phyloP scores from a whole-genome alignment of 1,140 invertebrate species.

The Dendrolimus punctatus region DNA sequence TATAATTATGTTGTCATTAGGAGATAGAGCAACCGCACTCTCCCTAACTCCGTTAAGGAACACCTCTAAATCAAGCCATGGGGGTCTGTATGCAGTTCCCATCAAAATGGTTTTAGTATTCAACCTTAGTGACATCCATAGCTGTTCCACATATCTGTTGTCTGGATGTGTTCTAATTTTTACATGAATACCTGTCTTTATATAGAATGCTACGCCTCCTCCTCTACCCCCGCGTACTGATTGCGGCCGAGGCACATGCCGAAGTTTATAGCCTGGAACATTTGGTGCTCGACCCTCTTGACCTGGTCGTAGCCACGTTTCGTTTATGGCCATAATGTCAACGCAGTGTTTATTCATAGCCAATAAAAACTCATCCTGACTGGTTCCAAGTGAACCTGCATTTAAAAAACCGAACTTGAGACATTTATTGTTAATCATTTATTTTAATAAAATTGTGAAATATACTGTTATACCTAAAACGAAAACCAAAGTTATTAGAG shows the following conservation, averaged over 20 bases:
- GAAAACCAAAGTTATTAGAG: too few species aligned
- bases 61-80: too few species aligned
- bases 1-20: too few species aligned
- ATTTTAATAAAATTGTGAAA: too few species aligned
- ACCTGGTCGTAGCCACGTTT: conserved; percentile 9
- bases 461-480: too few species aligned
- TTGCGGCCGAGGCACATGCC: conserved; percentile 6
- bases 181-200: conserved; percentile 1
- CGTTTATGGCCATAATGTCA: conserved; percentile 11
- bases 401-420: conserved; percentile 5
- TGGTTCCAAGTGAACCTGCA: conserved; percentile 3
- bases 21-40: too few species aligned
- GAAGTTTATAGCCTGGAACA: conserved; percentile 5
- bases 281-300: conserved; percentile 7
- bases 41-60: too few species aligned
- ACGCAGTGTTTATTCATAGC: conserved; percentile 5
- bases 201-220: neutral
- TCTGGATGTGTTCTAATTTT: neutral
- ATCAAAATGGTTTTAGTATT: too few species aligned
- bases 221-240: too few species aligned
- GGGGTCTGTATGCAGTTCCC: too few species aligned
- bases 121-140: too few species aligned
- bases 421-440: neutral
- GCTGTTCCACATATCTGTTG: neutral
- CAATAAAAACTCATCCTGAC: conserved; percentile 7